Conservation (phyloP, 2,888 invertebrate species). For the Hemicrepidius hirtus region DNA sequence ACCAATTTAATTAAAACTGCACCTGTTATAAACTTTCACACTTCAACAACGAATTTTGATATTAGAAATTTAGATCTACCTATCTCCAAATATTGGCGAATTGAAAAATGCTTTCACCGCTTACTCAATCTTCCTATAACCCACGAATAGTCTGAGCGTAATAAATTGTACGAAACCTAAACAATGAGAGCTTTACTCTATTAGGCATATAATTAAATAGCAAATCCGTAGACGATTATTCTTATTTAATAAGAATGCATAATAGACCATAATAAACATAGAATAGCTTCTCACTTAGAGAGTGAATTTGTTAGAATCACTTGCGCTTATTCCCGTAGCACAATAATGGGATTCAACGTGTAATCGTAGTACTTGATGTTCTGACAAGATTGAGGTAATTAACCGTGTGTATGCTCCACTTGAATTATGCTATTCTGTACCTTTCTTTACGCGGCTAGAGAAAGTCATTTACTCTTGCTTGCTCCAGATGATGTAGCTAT, state of each 20-base stretch:
- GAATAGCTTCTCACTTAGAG: constrained; percentile 34
- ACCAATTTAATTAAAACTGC: constrained; percentile 20
- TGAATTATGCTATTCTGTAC: constrained; percentile 41
- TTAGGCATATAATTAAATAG: constrained; percentile 10
- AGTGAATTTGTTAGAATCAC: constrained; percentile 42
- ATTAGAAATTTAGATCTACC: constrained; percentile 37
- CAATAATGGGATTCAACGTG: constrained; percentile 45
- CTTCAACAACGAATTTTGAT: constrained; percentile 17
- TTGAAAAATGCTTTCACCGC: constrained; percentile 41
- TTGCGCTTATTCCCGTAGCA: constrained; percentile 38
- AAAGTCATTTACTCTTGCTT: constrained; percentile 46
- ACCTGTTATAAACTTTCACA: constrained; percentile 43
- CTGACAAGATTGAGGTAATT: constrained; percentile 43
- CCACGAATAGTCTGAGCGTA: not conserved
- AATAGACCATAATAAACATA: constrained; percentile 30
- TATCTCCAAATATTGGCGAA: constrained; percentile 9
- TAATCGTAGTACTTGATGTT: constrained; percentile 34
- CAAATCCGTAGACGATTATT: constrained; percentile 35
- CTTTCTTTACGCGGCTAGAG: constrained; percentile 47
- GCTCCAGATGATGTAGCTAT: constrained; percentile 43
- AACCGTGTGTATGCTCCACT: constrained; percentile 47
- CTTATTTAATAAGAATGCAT: constrained; percentile 46
- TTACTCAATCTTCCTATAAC: constrained; percentile 10
- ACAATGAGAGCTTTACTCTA: constrained; percentile 19
- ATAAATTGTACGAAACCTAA: constrained; percentile 17